Evolutionary conservation across 1,140 invertebrate genomes (phyloP), one percentile per base, ranked within the genome.

Genomic region (Doryteuthis pealeii): DNA sequence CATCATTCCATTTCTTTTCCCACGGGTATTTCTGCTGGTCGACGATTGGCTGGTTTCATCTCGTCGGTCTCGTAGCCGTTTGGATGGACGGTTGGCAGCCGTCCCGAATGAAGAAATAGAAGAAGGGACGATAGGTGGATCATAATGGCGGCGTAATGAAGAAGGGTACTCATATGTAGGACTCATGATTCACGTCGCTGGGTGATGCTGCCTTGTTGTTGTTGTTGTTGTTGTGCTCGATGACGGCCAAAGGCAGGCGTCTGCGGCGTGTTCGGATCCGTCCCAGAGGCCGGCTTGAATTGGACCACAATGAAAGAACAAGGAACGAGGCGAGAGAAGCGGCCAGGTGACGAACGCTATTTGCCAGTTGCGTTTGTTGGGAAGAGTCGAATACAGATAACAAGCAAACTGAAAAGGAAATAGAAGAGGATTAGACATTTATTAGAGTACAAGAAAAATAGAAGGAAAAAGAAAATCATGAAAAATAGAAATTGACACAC

Each of bases 221-320:
- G 35, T 10, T 62, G 54, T 62, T 62, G 54, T 12, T 8, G 70
- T 2, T 12, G 26, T 18, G 8, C 8, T 35, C 26, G 26, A 28
- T 1, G 22, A 18, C n/a, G 8, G 12, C 26, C 40, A 15, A 26
- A 18, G 35, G 12, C 1, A 8, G 49, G 45, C 8, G 12, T 54
- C 45, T 30, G 3, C 30, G 14, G 22, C 14, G 40, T 10, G 33
- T 35, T 14, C 26, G 40, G 14, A 43, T 32, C 32, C 32, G 28
- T 67, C 30, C 58, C 26, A 35, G 54, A 14, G 18, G 18, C 6
- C 26, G 54, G 40, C 70, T 71, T 35, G 49, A 77, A 74, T 14
- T 73, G 76, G n/a, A 72, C n/a, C 5, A 73, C 76, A 30, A 77
- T 45, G 70, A 77, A 77, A 18, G 73, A 15, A 73, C 65, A 54